Percentiles rank a stretch among this genome's conserved stretches.
Evolutionary conservation across 2,113 vertebrate species (phyloP).

Genomic region (Sapajus apella): DNA sequence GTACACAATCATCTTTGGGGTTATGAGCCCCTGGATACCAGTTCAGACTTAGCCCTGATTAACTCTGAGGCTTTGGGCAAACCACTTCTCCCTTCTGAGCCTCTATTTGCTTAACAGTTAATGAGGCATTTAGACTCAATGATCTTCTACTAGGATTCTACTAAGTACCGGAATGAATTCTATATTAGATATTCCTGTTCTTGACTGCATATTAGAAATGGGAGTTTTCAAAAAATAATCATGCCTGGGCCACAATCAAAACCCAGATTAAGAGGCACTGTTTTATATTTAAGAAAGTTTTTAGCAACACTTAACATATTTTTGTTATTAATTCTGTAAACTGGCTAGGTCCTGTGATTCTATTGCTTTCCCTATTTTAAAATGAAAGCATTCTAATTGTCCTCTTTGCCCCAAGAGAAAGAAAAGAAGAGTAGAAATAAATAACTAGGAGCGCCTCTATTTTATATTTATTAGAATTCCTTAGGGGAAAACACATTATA

Average conservation of each 20-base stretch:
- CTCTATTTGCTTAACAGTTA: slow-evolving; percentile 18
- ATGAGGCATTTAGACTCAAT: slow-evolving; percentile 1
- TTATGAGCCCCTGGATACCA: not conserved
- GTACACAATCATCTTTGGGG: not conserved
- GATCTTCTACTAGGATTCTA: not conserved
- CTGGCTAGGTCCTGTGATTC: not conserved
- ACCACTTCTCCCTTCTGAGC: not conserved
- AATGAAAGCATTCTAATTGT: slow-evolving; percentile 35
- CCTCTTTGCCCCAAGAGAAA: slow-evolving; percentile 1
- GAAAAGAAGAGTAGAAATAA: not conserved
- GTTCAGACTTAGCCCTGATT: slow-evolving; percentile 38
- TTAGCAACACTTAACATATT: not conserved
- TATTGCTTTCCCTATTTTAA: not conserved
- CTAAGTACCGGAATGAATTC: not conserved
- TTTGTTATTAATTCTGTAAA: slow-evolving; percentile 26
- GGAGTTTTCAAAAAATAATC: not conserved
- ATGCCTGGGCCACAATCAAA: not conserved
- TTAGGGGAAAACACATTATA: not conserved
- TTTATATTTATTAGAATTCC: slow-evolving; percentile 19
- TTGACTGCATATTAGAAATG: not conserved
- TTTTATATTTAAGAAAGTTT: not conserved
- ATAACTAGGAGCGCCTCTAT: not conserved
- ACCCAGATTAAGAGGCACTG: not conserved
- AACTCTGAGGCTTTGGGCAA: slow-evolving; percentile 36
- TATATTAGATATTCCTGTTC: not conserved